Evolutionary conservation across 2,888 invertebrate genomes (phyloP).

Genomic region (Eupithecia insigniata): DNA sequence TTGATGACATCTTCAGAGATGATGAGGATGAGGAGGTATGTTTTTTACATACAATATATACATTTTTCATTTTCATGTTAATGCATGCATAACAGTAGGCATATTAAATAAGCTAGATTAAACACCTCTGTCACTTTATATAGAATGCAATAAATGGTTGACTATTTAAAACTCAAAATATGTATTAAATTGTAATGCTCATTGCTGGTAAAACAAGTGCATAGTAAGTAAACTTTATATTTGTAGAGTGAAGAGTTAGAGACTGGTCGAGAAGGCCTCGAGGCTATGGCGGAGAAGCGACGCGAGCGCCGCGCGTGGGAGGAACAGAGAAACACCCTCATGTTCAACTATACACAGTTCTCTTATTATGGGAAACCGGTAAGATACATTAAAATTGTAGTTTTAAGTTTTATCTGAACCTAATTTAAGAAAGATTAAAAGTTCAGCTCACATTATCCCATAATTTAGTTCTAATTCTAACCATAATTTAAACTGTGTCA

Average conservation of each 20-base stretch:
- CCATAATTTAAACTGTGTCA: too few relatives aligned
- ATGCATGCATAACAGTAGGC: too few relatives aligned
- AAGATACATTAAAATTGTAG: constrained; percentile 48
- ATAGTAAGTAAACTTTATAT: not conserved
- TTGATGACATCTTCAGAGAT: constrained; percentile 93
- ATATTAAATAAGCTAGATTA: not conserved
- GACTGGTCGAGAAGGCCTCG: constrained; percentile 70
- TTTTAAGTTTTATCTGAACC: too few relatives aligned
- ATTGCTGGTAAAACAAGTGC: too few relatives aligned
- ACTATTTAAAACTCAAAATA: too few relatives aligned
- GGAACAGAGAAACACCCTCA: constrained; percentile 90
- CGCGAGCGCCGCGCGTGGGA: constrained; percentile 92
- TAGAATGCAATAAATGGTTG: not conserved
- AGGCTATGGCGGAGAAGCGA: constrained; percentile 85
- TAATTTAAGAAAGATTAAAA: too few relatives aligned
- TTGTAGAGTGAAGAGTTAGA: constrained; percentile 69
- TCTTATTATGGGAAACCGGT: constrained; percentile 93
- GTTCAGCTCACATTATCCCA: too few relatives aligned
- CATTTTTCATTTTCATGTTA: too few relatives aligned
- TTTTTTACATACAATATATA: too few relatives aligned
- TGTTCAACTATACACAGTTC: constrained; percentile 96
- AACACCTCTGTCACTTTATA: not conserved
- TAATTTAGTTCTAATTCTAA: too few relatives aligned
- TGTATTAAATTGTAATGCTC: too few relatives aligned
- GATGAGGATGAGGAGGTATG: constrained; percentile 75